A percentile compares a stretch with the other conserved stretches of the same genome.
Evolutionary conservation across 2,797 vertebrate genomes (phyloP).

Genomic region (Micropoecilia bifurca): DNA sequence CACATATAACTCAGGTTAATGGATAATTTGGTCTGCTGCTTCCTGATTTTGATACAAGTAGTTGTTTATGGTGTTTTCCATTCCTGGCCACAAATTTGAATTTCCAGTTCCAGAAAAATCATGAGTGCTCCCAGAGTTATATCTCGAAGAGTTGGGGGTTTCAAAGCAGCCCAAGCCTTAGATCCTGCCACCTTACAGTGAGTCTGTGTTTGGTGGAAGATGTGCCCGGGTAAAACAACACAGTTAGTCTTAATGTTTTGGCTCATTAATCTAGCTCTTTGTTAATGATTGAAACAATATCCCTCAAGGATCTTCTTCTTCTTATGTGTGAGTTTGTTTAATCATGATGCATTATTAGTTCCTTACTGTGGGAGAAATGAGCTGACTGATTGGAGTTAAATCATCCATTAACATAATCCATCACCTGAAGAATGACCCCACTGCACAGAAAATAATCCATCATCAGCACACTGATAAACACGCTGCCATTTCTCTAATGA

Average conservation of each 20-base stretch:
- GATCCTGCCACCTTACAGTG: neutral
- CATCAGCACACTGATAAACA: conserved; percentile 45
- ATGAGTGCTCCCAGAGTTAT: neutral
- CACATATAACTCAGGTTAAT: neutral
- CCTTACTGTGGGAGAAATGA: conserved; percentile 45
- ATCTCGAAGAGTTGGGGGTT: neutral
- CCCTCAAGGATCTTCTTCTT: neutral
- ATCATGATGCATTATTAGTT: conserved; percentile 51
- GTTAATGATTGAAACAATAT: neutral
- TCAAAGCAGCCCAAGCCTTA: neutral
- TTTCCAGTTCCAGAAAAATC: neutral
- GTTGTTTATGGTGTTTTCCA: neutral
- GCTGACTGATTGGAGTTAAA: conserved; percentile 44
- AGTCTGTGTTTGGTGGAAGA: neutral
- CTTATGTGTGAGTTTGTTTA: conserved; percentile 9
- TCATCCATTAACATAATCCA: conserved; percentile 49
- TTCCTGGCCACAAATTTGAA: neutral
- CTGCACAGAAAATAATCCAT: conserved; percentile 39
- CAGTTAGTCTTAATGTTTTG: neutral
- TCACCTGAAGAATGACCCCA: conserved; percentile 48
- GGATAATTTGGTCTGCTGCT: neutral
- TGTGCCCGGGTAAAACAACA: neutral
- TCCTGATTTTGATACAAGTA: neutral
- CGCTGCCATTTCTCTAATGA: conserved; percentile 38
- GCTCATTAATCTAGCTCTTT: neutral